These are phyloP conservation scores for Laodelphax striatellus DNA, from an alignment of 1,140 invertebrate genomes.

Conservation along the genomic window DNA sequence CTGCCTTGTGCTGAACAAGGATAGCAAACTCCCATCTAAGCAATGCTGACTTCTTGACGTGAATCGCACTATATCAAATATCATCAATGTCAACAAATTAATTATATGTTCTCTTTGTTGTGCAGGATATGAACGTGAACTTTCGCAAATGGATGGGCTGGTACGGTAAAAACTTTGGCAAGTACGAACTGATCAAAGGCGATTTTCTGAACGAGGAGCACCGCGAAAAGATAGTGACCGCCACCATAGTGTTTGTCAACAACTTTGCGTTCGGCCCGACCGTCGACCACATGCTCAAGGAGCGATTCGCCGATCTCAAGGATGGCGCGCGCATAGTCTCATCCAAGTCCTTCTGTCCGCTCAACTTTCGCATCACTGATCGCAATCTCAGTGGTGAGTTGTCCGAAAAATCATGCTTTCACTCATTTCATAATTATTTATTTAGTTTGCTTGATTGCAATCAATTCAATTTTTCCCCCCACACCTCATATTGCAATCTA, in stretches of 20 bases:
- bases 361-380: conserved; percentile 96
- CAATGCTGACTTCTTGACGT: too few species aligned
- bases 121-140: conserved; percentile 74
- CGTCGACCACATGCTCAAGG: conserved; percentile 93
- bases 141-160: conserved; percentile 92
- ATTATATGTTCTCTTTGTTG: conserved; percentile 18
- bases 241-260: conserved; percentile 95
- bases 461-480: too few species aligned
- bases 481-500: too few species aligned
- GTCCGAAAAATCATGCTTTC: background rate
- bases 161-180: conserved; percentile 89
- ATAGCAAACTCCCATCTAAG: too few species aligned
- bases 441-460: too few species aligned
- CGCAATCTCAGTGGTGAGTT: conserved; percentile 59
- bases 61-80: too few species aligned
- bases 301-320: conserved; percentile 88
- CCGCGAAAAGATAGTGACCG: conserved; percentile 81
- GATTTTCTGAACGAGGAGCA: conserved; percentile 88
- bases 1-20: too few species aligned
- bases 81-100: conserved; percentile 7
- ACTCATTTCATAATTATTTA: background rate
- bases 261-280: conserved; percentile 97
- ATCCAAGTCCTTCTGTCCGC: conserved; percentile 95
- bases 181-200: conserved; percentile 84
- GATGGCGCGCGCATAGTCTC: conserved; percentile 95